A percentile compares a stretch with the other conserved stretches of the same genome.
phyloP scores from a whole-genome alignment of 2,888 invertebrate species.

The Phlogophora meticulosa region DNA sequence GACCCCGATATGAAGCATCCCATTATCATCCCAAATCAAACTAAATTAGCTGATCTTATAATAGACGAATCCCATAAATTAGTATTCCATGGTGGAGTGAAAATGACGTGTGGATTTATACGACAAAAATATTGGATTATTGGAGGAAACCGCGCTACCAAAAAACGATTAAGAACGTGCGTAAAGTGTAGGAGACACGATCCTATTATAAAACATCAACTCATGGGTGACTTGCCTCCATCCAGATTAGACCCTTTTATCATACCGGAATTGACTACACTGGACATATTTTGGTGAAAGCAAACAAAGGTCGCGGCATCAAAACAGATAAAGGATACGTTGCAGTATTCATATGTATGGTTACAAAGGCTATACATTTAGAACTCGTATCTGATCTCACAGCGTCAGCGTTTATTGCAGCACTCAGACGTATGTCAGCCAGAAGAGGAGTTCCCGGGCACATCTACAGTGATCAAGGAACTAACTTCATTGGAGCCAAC shows the following conservation, averaged over 20 bases:
- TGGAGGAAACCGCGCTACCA: slow-evolving; percentile 15
- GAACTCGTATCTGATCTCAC: not conserved
- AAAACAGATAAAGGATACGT: slow-evolving; percentile 27
- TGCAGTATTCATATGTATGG: slow-evolving; percentile 30
- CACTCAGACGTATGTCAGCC: slow-evolving; percentile 12
- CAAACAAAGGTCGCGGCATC: slow-evolving; percentile 25
- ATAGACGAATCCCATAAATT: slow-evolving; percentile 20
- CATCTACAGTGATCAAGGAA: slow-evolving; percentile 26
- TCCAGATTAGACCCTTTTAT: slow-evolving; percentile 28
- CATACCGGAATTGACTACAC: slow-evolving; percentile 35
- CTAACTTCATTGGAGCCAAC: slow-evolving; percentile 30
- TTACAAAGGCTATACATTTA: slow-evolving; percentile 27
- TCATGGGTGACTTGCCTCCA: slow-evolving; percentile 20
- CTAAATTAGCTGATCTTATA: slow-evolving; percentile 19
- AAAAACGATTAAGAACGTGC: slow-evolving; percentile 6
- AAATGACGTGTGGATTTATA: slow-evolving; percentile 20
- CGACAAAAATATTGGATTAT: slow-evolving; percentile 21
- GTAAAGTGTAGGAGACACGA: too few species aligned
- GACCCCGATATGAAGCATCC: slow-evolving; percentile 24
- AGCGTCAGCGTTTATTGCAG: too few species aligned
- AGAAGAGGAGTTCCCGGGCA: slow-evolving; percentile 27
- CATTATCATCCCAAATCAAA: slow-evolving; percentile 15
- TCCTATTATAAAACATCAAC: not conserved
- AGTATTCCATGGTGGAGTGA: slow-evolving; percentile 26
- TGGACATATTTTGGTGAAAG: slow-evolving; percentile 22